A percentile compares a stretch with the other conserved stretches of the same genome.
These are phyloP conservation scores for Acholoe squamosa DNA, from an alignment of 2,888 invertebrate genomes.

Conservation along the genomic window DNA sequence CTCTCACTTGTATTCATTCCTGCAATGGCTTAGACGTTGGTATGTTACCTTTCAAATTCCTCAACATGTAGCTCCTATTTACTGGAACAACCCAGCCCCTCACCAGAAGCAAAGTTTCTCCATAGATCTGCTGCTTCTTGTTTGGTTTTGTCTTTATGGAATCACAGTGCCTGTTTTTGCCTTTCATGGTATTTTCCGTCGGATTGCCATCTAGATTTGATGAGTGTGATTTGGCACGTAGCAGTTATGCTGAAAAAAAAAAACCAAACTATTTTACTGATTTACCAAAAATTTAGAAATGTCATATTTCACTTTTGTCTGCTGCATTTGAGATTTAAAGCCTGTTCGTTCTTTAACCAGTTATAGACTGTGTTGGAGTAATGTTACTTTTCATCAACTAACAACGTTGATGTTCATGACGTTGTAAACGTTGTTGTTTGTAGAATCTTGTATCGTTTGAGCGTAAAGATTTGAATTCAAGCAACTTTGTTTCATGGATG, in stretches of 20 bases:
- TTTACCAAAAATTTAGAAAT: neutral
- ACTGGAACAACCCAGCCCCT: neutral
- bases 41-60: conserved; percentile 44
- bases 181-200: neutral
- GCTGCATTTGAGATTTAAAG: conserved; percentile 1
- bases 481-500: conserved; percentile 6
- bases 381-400: conserved; percentile 16
- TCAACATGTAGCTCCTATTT: neutral
- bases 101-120: conserved; percentile 43
- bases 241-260: neutral
- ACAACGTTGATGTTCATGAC: conserved; percentile 4
- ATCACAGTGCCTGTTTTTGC: conserved; percentile 28
- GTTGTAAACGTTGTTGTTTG: conserved; percentile 34
- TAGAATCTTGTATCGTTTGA: conserved; percentile 22
- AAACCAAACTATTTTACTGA: neutral
- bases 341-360: conserved; percentile 1
- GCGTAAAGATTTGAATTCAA: neutral
- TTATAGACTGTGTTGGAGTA: conserved; percentile 42
- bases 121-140: neutral
- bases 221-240: conserved; percentile 26
- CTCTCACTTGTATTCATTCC: conserved; percentile 39
- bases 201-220: neutral
- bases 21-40: conserved; percentile 52
- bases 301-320: neutral
- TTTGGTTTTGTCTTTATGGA: conserved; percentile 49